Percentiles rank a stretch among this genome's conserved stretches.
phyloP scores from a whole-genome alignment of 1,140 invertebrate species.

The Neomicropteryx cornuta region DNA sequence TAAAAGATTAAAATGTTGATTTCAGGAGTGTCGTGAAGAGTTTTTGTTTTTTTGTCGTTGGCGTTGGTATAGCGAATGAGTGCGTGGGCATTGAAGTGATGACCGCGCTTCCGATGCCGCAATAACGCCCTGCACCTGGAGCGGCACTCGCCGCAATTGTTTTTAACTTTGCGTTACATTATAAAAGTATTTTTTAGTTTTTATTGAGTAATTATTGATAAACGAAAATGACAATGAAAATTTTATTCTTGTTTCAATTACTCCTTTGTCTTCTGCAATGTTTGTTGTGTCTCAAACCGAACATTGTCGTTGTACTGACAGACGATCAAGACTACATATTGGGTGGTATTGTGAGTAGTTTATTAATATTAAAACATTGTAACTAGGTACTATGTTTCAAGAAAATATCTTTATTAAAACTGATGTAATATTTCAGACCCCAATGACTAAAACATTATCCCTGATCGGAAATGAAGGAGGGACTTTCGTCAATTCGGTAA shows the following conservation, averaged over 20 bases:
- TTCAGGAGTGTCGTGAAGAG: slow-evolving; percentile 59
- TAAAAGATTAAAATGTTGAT: slow-evolving; percentile 10
- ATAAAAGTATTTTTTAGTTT: no score
- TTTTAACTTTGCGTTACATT: no score
- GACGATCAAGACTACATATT: slow-evolving; percentile 78
- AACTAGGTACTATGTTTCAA: slow-evolving; percentile 4
- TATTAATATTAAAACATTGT: slow-evolving; percentile 11
- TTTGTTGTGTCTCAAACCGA: no score
- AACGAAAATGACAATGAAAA: no score
- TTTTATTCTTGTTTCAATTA: no score
- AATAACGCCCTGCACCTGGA: slow-evolving; percentile 23
- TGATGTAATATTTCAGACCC: slow-evolving; percentile 53
- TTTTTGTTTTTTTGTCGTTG: slow-evolving; percentile 51
- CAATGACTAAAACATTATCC: slow-evolving; percentile 50
- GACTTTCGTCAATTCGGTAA: slow-evolving; percentile 63
- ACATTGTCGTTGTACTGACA: slow-evolving; percentile 71
- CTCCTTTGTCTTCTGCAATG: no score
- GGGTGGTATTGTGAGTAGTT: slow-evolving; percentile 57
- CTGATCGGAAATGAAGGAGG: slow-evolving; percentile 52
- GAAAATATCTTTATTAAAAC: no score
- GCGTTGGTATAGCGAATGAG: slow-evolving; percentile 54
- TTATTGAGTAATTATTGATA: no score
- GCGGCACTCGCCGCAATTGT: no score
- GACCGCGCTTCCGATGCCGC: slow-evolving; percentile 37
- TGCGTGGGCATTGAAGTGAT: slow-evolving; percentile 52